These are phyloP conservation scores for Corythornis madagascariensis DNA, from an alignment of 2,113 vertebrate species.

Conservation along the genomic window DNA sequence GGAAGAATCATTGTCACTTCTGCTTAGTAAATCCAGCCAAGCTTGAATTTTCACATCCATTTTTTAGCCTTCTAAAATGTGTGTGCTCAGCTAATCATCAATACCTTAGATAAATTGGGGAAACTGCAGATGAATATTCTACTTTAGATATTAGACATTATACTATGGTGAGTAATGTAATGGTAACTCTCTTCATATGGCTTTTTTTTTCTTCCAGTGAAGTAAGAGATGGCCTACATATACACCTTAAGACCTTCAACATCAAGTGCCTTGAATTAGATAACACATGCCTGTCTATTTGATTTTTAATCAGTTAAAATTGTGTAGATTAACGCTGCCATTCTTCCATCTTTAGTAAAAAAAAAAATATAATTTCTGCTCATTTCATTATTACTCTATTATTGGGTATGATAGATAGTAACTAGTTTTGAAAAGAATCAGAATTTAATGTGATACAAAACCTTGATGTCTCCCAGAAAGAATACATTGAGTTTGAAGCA, in stretches of 20 bases:
- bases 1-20: background rate
- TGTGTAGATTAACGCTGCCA: background rate
- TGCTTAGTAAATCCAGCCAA: background rate
- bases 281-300: background rate
- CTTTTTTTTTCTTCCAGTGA: background rate
- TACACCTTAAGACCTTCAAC: background rate
- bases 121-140: background rate
- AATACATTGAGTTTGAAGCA: background rate
- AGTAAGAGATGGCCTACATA: accelerated
- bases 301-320: background rate
- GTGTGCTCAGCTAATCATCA: background rate
- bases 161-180: background rate
- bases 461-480: background rate
- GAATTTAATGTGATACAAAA: background rate
- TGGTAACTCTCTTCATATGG: background rate
- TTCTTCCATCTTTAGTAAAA: background rate
- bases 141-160: background rate
- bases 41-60: background rate
- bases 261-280: background rate
- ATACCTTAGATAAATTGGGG: background rate
- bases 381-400: background rate
- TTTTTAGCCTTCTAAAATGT: background rate
- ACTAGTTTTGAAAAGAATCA: background rate
- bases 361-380: background rate
- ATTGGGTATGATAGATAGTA: background rate